A percentile compares a stretch with the other conserved stretches of the same genome.
These are phyloP conservation scores for Grus americana DNA, from an alignment of 2,113 vertebrate genomes.

Conservation along the genomic window DNA sequence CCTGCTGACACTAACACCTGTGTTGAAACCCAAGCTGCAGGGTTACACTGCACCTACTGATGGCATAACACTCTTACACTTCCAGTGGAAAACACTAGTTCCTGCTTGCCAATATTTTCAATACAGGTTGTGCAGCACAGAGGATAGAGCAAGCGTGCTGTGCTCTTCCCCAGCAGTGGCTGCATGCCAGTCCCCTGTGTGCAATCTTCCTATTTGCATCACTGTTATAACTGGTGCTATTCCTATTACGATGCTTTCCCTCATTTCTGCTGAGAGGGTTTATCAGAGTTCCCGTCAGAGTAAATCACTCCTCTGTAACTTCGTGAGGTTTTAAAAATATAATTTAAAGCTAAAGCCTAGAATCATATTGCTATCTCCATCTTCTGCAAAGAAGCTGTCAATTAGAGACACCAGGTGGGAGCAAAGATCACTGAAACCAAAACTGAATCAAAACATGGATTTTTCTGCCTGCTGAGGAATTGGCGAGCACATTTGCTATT, in stretches of 20 bases:
- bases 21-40: neutral
- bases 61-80: neutral
- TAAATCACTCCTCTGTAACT: neutral
- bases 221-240: neutral
- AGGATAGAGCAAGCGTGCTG: neutral
- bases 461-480: conserved; percentile 6
- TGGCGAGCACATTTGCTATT: neutral
- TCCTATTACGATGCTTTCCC: neutral
- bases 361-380: neutral
- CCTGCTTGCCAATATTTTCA: neutral
- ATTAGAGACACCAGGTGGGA: conserved; percentile 32
- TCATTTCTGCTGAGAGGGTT: neutral
- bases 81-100: neutral
- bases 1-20: neutral
- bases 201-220: neutral
- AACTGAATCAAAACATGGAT: neutral
- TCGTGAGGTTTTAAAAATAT: neutral
- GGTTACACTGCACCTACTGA: neutral
- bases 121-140: rapidly evolving
- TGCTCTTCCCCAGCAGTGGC: neutral
- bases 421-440: conserved; percentile 34
- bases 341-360: conserved; percentile 15
- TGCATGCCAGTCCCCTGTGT: neutral
- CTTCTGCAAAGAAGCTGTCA: conserved; percentile 13
- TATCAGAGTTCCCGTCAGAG: neutral